phyloP scores from a whole-genome alignment of 2,888 invertebrate genomes.

The Tenthredo amoena region DNA sequence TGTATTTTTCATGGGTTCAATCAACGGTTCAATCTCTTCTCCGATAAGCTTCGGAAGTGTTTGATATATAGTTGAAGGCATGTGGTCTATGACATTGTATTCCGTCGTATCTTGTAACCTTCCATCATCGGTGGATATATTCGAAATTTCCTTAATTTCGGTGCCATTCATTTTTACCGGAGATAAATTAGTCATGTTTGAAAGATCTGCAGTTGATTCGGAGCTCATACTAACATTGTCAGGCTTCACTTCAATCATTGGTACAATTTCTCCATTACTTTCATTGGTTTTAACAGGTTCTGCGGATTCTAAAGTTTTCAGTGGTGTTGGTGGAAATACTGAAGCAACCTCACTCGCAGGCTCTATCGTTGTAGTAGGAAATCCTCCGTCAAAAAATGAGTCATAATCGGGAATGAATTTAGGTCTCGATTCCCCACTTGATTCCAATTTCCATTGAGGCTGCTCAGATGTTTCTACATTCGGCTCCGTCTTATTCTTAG shows the following conservation, averaged over 20 bases:
- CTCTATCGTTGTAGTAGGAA: not conserved
- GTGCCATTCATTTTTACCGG: not conserved
- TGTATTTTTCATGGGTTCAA: constrained; percentile 57
- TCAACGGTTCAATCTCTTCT: constrained; percentile 67
- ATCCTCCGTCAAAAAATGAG: constrained; percentile 27
- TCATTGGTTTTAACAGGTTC: not conserved
- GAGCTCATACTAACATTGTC: not conserved
- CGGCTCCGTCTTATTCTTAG: not conserved
- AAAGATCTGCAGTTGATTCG: not conserved
- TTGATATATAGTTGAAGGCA: constrained; percentile 63
- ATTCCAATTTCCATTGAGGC: not conserved
- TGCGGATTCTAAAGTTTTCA: not conserved
- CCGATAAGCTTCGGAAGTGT: constrained; percentile 69
- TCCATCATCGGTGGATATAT: not conserved
- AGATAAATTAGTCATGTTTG: not conserved
- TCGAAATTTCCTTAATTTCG: not conserved
- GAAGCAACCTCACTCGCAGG: not conserved
- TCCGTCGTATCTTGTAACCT: constrained; percentile 60
- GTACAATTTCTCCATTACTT: not conserved
- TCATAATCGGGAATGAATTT: constrained; percentile 37
- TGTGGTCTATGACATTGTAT: constrained; percentile 64
- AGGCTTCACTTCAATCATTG: constrained; percentile 18
- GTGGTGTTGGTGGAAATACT: not conserved
- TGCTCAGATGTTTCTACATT: not conserved
- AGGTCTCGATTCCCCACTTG: not conserved